These are phyloP conservation scores for Diceros bicornis DNA, from an alignment of 2,797 vertebrate species.

Conservation along the genomic window DNA sequence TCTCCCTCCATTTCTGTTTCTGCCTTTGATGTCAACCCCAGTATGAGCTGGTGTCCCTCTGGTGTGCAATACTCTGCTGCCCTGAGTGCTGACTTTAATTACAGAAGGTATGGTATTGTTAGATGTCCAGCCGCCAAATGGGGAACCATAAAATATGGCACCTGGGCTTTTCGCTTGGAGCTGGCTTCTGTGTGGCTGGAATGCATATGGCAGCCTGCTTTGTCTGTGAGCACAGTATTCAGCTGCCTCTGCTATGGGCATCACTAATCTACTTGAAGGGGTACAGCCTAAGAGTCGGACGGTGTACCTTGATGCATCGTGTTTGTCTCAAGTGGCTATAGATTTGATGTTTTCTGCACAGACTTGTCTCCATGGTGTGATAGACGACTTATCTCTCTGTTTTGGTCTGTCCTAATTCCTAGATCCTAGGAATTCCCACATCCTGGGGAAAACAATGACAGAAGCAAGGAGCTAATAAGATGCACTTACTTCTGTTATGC, in stretches of 20 bases:
- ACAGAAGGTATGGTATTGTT: slow-evolving; percentile 92
- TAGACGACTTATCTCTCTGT: not conserved
- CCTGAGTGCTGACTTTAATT: slow-evolving; percentile 92
- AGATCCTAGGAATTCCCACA: not conserved
- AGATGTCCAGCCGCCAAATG: slow-evolving; percentile 63
- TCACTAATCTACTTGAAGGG: not conserved
- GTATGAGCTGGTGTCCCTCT: slow-evolving; percentile 95
- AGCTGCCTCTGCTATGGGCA: not conserved
- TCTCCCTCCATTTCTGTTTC: slow-evolving; percentile 86
- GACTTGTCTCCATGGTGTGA: not conserved
- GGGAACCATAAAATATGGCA: slow-evolving; percentile 59
- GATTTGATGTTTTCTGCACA: not conserved
- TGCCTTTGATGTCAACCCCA: slow-evolving; percentile 88
- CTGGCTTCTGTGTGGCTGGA: slow-evolving; percentile 83
- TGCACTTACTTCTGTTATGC: fast-evolving
- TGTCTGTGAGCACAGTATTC: slow-evolving; percentile 51
- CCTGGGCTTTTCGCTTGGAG: slow-evolving; percentile 63
- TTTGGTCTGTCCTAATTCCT: not conserved
- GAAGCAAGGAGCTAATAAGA: slow-evolving; percentile 53
- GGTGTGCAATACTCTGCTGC: slow-evolving; percentile 89
- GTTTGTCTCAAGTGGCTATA: not conserved
- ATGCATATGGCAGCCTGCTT: slow-evolving; percentile 70
- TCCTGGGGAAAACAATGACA: slow-evolving; percentile 15
- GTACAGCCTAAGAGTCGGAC: fast-evolving
- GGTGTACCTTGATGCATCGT: not conserved